A percentile compares a stretch with the other conserved stretches of the same genome.
These are phyloP conservation scores for Phlogophora meticulosa DNA, from an alignment of 2,888 invertebrate species.

Conservation along the genomic window DNA sequence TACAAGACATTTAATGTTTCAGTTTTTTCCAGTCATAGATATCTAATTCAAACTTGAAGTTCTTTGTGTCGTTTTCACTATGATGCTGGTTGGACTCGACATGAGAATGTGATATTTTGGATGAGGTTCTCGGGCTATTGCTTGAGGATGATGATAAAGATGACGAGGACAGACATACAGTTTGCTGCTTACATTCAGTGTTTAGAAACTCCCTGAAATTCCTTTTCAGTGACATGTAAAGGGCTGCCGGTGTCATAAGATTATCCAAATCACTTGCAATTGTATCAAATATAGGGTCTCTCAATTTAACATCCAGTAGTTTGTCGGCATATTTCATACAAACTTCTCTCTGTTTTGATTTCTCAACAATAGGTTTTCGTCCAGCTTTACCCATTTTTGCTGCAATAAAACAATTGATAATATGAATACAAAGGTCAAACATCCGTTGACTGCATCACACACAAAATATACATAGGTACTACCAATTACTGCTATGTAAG, in stretches of 20 bases:
- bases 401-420: no score
- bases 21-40: slow-evolving; percentile 7
- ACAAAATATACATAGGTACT: no score
- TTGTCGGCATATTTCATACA: slow-evolving; percentile 9
- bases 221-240: slow-evolving; percentile 16
- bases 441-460: no score
- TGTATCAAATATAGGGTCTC: slow-evolving; percentile 12
- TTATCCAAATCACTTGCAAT: slow-evolving; percentile 17
- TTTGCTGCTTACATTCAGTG: slow-evolving; percentile 15
- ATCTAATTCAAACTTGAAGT: slow-evolving; percentile 18
- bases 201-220: slow-evolving; percentile 15
- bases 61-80: slow-evolving; percentile 15
- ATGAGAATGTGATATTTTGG: slow-evolving; percentile 15
- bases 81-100: slow-evolving; percentile 16
- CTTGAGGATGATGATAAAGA: slow-evolving; percentile 15
- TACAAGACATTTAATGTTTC: no score
- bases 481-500: no score
- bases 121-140: slow-evolving; percentile 17
- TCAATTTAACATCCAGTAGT: slow-evolving; percentile 9
- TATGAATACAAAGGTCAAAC: no score
- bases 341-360: slow-evolving; percentile 17
- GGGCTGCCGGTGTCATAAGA: slow-evolving; percentile 13
- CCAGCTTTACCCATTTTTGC: neutral
- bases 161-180: slow-evolving; percentile 3
- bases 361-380: slow-evolving; percentile 12